phyloP scores from a whole-genome alignment of 2,113 vertebrate species.

The Mus spicilegus region DNA sequence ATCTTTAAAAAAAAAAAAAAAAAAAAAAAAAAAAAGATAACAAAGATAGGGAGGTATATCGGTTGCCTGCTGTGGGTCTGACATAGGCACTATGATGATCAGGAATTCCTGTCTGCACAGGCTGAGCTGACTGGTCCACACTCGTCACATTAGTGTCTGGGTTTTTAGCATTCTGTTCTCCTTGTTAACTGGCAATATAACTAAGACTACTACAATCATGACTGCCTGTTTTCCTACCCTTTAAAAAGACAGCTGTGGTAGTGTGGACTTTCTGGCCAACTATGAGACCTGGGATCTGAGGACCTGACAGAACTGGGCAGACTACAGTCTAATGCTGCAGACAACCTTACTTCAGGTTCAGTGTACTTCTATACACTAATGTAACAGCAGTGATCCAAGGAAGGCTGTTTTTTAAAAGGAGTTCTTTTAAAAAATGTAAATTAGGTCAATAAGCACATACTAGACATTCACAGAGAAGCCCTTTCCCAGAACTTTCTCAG shows the following conservation, averaged over 20 bases:
- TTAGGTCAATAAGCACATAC: background rate
- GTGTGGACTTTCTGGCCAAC: no score
- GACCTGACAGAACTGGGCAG: background rate
- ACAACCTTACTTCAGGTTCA: background rate
- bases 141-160: background rate
- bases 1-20: no score
- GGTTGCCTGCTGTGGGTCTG: background rate
- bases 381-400: background rate
- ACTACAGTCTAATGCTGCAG: background rate
- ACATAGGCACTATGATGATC: background rate
- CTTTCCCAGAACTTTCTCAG: no score
- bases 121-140: background rate
- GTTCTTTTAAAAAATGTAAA: background rate
- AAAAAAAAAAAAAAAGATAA: no score
- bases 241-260: background rate
- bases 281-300: background rate
- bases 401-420: background rate
- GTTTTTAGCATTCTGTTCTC: background rate
- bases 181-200: background rate
- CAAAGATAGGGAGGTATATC: background rate
- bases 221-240: background rate
- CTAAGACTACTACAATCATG: background rate
- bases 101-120: background rate
- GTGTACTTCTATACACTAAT: background rate
- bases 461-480: background rate